These are phyloP conservation scores for Gnathonemus echidnorhynchus DNA, from an alignment of 2,113 vertebrate species.

Conservation along the genomic window DNA sequence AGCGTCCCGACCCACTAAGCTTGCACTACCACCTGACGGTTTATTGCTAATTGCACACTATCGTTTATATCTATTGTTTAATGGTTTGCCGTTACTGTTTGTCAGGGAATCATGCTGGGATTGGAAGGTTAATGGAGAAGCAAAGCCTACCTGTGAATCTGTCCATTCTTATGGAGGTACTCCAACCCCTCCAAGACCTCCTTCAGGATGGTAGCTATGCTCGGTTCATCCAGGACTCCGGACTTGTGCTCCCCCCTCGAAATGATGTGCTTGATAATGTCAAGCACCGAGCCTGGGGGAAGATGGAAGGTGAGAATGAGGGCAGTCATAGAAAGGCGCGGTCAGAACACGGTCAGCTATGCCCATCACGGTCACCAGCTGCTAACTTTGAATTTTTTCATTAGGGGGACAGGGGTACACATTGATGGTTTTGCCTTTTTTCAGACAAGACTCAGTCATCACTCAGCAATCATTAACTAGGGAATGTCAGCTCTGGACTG, in stretches of 20 bases:
- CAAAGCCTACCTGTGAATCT: slow-evolving; percentile 78
- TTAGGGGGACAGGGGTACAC: background rate
- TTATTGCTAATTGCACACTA: background rate
- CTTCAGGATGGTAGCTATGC: slow-evolving; percentile 81
- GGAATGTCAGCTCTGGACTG: background rate
- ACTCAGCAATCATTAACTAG: background rate
- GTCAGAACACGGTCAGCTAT: background rate
- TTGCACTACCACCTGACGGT: background rate
- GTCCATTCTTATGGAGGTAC: slow-evolving; percentile 90
- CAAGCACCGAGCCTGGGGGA: background rate
- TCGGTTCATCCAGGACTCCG: slow-evolving; percentile 75
- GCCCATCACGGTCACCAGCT: background rate
- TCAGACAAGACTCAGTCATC: background rate
- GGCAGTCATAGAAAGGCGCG: background rate
- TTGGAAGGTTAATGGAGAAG: background rate
- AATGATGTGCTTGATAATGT: slow-evolving; percentile 8
- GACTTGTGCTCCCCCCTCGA: slow-evolving; percentile 50
- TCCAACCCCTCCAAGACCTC: slow-evolving; percentile 88
- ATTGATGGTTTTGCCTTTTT: background rate
- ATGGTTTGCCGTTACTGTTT: background rate
- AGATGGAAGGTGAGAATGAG: background rate
- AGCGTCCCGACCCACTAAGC: background rate
- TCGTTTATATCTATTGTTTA: background rate
- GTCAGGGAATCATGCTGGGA: background rate
- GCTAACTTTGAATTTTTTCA: background rate